A percentile compares a stretch with the other conserved stretches of the same genome.
phyloP scores from a whole-genome alignment of 2,113 vertebrate genomes.

The Scolopax mira region DNA sequence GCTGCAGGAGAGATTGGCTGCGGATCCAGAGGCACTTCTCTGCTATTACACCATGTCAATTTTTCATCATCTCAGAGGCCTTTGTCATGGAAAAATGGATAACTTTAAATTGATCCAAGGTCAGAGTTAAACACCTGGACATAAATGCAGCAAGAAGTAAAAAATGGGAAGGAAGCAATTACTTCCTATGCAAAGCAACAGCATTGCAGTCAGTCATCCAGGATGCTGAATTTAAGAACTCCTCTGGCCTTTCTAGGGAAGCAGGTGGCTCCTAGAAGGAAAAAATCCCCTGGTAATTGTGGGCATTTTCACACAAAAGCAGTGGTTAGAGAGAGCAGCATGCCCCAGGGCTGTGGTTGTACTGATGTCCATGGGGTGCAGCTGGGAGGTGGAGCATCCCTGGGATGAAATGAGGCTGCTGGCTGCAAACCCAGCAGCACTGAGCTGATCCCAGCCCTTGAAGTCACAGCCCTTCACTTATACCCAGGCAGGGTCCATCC shows the following conservation, averaged over 20 bases:
- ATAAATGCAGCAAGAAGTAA: background rate
- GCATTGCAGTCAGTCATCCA: background rate
- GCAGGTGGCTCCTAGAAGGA: background rate
- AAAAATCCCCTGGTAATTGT: background rate
- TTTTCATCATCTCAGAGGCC: constrained; percentile 41
- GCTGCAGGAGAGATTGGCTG: background rate
- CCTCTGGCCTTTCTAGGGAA: background rate
- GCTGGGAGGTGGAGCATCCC: background rate
- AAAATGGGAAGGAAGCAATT: background rate
- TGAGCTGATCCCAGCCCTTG: background rate
- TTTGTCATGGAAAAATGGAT: constrained; percentile 15
- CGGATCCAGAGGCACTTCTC: background rate
- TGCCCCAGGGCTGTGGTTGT: background rate
- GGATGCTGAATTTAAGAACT: background rate
- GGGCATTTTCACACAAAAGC: background rate
- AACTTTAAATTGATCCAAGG: constrained; percentile 35
- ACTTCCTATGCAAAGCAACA: background rate
- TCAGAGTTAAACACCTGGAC: constrained; percentile 43
- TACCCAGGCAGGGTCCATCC: background rate
- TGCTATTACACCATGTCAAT: constrained; percentile 36
- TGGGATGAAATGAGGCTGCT: background rate
- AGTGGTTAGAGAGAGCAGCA: background rate
- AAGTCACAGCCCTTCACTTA: background rate
- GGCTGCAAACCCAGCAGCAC: background rate
- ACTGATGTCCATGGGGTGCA: background rate